Evolutionary conservation across 2,888 invertebrate genomes (phyloP).

Genomic region (Ectobius pallidus): DNA sequence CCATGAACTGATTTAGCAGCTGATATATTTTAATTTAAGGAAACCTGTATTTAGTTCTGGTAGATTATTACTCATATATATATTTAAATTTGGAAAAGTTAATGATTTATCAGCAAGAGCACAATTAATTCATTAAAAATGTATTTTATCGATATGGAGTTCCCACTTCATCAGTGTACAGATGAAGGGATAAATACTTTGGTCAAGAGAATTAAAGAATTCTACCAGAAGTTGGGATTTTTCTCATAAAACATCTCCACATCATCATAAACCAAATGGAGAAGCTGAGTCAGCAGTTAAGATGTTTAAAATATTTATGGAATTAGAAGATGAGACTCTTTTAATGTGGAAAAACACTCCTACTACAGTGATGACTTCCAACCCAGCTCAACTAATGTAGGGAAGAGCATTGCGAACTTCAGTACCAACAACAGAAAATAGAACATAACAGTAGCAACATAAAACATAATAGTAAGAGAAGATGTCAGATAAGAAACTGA

Average conservation of each 20-base stretch:
- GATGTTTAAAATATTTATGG: background rate
- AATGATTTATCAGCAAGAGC: background rate
- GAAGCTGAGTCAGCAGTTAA: background rate
- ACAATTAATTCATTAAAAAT: background rate
- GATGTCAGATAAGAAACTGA: background rate
- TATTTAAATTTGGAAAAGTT: background rate
- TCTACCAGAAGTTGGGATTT: background rate
- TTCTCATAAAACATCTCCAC: background rate
- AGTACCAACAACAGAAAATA: background rate
- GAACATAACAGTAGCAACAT: background rate
- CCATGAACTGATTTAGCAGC: background rate
- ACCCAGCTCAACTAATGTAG: background rate
- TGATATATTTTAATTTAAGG: background rate
- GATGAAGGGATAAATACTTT: background rate
- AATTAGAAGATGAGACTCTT: background rate
- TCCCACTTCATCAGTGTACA: too few relatives aligned
- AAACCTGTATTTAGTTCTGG: background rate
- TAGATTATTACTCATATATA: background rate
- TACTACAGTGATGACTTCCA: background rate
- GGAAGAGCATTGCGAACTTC: background rate
- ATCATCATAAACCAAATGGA: background rate
- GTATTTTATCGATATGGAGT: background rate
- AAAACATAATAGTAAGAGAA: background rate
- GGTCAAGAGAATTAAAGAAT: background rate
- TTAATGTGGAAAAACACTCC: background rate